Conservation (phyloP, 2,888 invertebrate species). For the Caenorhabditis sinica region DNA sequence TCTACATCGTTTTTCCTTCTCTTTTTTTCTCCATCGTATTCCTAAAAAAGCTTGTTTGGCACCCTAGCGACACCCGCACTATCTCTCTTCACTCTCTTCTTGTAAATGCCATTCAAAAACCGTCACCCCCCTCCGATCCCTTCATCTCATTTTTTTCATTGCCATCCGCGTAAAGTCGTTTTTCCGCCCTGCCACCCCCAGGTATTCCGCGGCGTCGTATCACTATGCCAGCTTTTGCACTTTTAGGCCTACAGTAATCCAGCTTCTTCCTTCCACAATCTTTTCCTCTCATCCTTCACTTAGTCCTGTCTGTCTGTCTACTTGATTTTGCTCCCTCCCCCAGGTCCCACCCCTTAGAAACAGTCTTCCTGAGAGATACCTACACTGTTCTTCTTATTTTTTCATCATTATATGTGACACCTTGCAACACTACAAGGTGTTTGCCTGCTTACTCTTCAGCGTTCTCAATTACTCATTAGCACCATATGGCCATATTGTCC, state of each 20-base stretch:
- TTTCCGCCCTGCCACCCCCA: slow-evolving; percentile 64
- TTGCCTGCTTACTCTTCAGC: slow-evolving; percentile 48
- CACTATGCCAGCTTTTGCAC: slow-evolving; percentile 59
- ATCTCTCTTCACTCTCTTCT: slow-evolving; percentile 58
- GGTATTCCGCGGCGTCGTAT: slow-evolving; percentile 55
- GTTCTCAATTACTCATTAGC: slow-evolving; percentile 57
- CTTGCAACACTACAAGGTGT: slow-evolving; percentile 18
- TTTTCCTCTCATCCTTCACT: background rate
- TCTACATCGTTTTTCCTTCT: slow-evolving; percentile 55
- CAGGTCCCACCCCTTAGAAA: background rate
- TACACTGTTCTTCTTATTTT: background rate
- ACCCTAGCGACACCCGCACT: slow-evolving; percentile 52
- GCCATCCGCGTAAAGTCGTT: slow-evolving; percentile 65
- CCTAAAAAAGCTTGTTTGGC: slow-evolving; percentile 69
- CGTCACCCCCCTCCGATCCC: slow-evolving; percentile 56
- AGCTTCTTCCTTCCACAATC: slow-evolving; percentile 9
- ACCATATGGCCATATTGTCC: slow-evolving; percentile 45
- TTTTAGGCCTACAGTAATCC: slow-evolving; percentile 57
- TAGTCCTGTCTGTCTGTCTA: slow-evolving; percentile 9
- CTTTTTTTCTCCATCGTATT: slow-evolving; percentile 57
- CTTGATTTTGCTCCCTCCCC: slow-evolving; percentile 25
- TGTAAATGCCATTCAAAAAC: slow-evolving; percentile 66
- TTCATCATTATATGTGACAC: slow-evolving; percentile 14
- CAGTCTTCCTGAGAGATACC: slow-evolving; percentile 36
- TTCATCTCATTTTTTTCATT: slow-evolving; percentile 59